These are phyloP conservation scores for Dryoscopus gambensis DNA, from an alignment of 2,113 vertebrate genomes.

Conservation along the genomic window DNA sequence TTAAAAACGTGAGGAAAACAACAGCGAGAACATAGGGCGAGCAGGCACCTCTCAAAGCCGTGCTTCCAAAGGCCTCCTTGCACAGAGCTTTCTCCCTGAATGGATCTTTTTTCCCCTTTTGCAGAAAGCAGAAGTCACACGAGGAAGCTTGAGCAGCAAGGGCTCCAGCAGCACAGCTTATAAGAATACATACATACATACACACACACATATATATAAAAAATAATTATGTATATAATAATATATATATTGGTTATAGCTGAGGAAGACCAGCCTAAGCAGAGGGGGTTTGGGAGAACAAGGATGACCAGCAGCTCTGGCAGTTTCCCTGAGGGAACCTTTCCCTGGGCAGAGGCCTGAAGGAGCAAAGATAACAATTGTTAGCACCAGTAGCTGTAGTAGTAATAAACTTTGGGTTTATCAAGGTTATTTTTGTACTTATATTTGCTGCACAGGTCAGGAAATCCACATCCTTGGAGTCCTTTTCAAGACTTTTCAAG, in stretches of 20 bases:
- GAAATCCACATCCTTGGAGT: not conserved
- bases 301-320: not conserved
- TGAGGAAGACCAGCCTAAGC: not conserved
- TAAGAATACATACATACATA: not conserved
- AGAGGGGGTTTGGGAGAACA: rapidly evolving
- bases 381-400: not conserved
- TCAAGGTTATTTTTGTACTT: not conserved
- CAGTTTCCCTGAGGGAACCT: not conserved
- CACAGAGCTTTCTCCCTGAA: not conserved
- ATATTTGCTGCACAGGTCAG: not conserved
- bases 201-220: not conserved
- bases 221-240: not conserved
- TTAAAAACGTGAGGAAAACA: not conserved
- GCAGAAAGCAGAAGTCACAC: not conserved
- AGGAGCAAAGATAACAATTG: not conserved
- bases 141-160: not conserved
- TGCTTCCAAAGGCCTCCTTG: rapidly evolving
- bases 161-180: not conserved
- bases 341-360: not conserved
- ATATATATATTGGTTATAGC: not conserved
- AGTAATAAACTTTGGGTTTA: not conserved
- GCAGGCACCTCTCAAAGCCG: not conserved
- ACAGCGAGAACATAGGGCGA: not conserved
- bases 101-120: not conserved
- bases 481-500: not conserved